Base-by-base conservation (phyloP, 2,113 vertebrate genomes). In the Thunnus thynnus region DNA sequence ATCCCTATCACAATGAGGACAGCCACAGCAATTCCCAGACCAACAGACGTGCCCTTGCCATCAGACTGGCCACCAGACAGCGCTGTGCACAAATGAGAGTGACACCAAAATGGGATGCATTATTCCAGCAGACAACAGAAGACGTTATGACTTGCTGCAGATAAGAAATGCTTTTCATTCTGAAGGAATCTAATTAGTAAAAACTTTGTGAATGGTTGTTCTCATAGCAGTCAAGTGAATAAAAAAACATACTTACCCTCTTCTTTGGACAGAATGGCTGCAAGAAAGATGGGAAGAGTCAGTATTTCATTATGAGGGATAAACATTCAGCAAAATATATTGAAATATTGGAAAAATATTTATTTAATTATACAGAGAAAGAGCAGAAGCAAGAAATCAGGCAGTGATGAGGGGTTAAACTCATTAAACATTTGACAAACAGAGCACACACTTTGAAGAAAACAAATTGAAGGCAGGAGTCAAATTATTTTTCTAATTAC, bases 21-120 rank as follows among this genome's bases (percentile, higher is more conserved):
- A 1, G 89, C 94, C 62, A 94, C 89, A 0, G 92, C 85, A 27
- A 94, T 80, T 17, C 90, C 90, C 76, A 93, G 87, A 57, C 91
- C 93, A 11, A 92, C 71, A 36, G 89, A 91, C 0, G 80, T 22
- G 0, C 65, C 80, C 16, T 14, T 85, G 62, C 73, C 58, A 14
- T 55, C 52, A 20, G 61, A 41, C 22, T 57, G 76, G 73, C 72
- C 85, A 66, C 70, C 87, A 76, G 91, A 86, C 65, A 62, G 76
- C 17, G n/a, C 82, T 90, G 86, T 76, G 69, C 80, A 86, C 75
- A 81, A 83, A 83, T 22, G 62, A 83, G 63, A 90, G 64, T 60
- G 46, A 85, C 41, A 73, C 36, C 51, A 81, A 88, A 58, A 62
- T 63, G 57, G 50, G 46, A 73, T 4, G 74, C 51, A 52, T 81